phyloP scores from a whole-genome alignment of 1,140 invertebrate species.

The Drosophila suzukii region DNA sequence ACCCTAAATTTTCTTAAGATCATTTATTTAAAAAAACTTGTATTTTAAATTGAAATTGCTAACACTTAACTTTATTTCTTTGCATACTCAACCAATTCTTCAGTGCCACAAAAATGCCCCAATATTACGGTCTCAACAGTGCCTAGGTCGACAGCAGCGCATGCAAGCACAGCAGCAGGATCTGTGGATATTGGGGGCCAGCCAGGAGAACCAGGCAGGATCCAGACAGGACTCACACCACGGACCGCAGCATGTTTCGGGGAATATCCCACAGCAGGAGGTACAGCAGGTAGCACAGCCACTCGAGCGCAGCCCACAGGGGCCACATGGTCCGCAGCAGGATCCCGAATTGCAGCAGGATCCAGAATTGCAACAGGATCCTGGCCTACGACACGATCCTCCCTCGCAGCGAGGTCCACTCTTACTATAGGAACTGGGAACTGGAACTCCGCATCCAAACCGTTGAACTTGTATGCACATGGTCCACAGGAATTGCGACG shows the following conservation, averaged over 20 bases:
- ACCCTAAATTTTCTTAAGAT: no score
- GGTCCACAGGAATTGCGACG: neutral
- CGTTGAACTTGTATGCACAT: constrained; percentile 15
- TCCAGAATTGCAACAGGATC: neutral
- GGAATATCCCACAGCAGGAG: constrained; percentile 42
- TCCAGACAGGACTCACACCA: constrained; percentile 35
- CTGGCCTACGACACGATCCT: neutral
- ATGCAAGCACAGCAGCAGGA: constrained; percentile 21
- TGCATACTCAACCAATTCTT: neutral
- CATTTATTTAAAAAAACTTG: neutral
- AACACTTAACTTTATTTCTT: constrained; percentile 1
- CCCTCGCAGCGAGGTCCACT: neutral
- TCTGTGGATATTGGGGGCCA: constrained; percentile 20
- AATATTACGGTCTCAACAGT: constrained; percentile 1
- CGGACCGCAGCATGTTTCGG: constrained; percentile 16
- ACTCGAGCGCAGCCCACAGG: neutral
- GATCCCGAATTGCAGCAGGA: constrained; percentile 7
- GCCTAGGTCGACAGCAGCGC: neutral
- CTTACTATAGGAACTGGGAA: neutral
- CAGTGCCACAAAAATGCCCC: neutral
- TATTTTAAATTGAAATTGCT: neutral
- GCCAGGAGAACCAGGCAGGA: constrained; percentile 45
- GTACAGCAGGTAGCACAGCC: constrained; percentile 21
- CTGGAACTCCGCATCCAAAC: constrained; percentile 9
- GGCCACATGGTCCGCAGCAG: constrained; percentile 7